Evolutionary conservation across 2,797 vertebrate species (phyloP).

Genomic region (Myotis myotis): DNA sequence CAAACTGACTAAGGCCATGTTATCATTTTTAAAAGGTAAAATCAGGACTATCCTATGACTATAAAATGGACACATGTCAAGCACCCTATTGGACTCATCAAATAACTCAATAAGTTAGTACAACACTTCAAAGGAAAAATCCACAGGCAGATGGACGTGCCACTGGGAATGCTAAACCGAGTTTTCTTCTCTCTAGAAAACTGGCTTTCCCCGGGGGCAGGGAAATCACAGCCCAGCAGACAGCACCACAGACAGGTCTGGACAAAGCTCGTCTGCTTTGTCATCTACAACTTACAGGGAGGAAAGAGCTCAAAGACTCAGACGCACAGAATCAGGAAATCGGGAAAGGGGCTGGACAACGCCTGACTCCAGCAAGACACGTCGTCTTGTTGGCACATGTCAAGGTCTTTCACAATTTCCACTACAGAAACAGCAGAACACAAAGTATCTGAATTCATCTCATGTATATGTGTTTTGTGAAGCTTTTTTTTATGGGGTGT

Average conservation of each 20-base stretch:
- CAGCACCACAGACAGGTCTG: not conserved
- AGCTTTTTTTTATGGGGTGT: not conserved
- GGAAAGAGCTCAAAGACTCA: not conserved
- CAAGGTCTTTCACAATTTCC: not conserved
- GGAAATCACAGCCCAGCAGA: not conserved
- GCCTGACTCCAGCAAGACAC: not conserved
- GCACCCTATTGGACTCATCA: not conserved
- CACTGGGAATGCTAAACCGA: too few species aligned
- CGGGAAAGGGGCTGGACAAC: accelerated
- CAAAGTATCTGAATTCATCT: not conserved
- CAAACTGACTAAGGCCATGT: not conserved
- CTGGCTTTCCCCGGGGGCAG: not conserved
- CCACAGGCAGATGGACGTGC: not conserved
- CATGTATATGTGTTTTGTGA: not conserved
- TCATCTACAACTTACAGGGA: not conserved
- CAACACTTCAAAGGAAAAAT: not conserved
- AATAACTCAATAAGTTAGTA: not conserved
- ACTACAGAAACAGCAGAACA: not conserved
- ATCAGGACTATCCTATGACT: not conserved
- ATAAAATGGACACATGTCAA: not conserved
- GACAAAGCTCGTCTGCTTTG: not conserved
- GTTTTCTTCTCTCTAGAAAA: not conserved
- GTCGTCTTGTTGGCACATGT: not conserved
- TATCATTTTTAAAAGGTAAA: not conserved
- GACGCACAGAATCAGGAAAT: not conserved